Conservation (phyloP, 2,113 vertebrate species). For the Syrmaticus mikado region DNA sequence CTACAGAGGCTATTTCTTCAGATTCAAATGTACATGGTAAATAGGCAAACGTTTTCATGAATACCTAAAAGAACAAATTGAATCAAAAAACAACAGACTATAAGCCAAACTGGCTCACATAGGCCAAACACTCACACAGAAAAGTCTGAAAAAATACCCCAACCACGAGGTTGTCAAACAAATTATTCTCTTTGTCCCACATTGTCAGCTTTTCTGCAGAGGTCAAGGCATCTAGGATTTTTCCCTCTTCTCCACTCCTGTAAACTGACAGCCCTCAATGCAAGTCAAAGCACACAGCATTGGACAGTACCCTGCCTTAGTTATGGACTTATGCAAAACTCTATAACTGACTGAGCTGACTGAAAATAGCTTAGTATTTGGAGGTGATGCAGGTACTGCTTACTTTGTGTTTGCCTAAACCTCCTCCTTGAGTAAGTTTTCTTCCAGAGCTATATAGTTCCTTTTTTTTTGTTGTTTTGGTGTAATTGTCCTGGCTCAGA, state of each 20-base stretch:
- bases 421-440: neutral
- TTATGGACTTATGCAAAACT: neutral
- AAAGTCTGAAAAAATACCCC: neutral
- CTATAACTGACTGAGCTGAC: neutral
- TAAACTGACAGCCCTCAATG: neutral
- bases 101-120: neutral
- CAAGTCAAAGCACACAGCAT: neutral
- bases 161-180: neutral
- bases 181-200: neutral
- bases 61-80: neutral
- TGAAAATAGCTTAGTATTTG: neutral
- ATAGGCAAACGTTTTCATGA: neutral
- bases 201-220: neutral
- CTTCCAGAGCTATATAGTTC: neutral
- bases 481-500: neutral
- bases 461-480: neutral
- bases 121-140: neutral
- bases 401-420: neutral
- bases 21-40: neutral
- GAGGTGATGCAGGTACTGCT: neutral
- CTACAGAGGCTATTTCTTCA: slow-evolving; percentile 2
- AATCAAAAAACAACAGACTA: neutral
- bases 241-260: neutral
- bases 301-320: neutral
- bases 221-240: neutral